These are phyloP conservation scores for Cygnus buccinator DNA, from an alignment of 2,113 vertebrate species.

Conservation along the genomic window DNA sequence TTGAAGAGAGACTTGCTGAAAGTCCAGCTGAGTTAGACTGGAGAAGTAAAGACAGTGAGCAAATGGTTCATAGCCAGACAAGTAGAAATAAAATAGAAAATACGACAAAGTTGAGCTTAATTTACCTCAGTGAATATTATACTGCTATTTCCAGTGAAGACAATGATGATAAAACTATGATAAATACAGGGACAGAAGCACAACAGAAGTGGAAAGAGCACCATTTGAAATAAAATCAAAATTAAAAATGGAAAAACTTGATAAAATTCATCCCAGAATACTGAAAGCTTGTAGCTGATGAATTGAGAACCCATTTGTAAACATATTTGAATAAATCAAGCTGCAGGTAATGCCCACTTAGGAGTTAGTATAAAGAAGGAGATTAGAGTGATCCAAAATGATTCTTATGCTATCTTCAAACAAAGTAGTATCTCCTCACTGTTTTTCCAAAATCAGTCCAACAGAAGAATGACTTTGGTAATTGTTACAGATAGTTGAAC, in stretches of 20 bases:
- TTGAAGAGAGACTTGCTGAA: neutral
- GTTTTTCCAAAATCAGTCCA: neutral
- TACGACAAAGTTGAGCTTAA: neutral
- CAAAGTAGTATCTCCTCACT: neutral
- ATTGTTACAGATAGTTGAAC: neutral
- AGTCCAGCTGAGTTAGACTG: neutral
- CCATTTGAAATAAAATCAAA: neutral
- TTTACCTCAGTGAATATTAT: neutral
- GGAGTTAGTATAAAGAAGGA: neutral
- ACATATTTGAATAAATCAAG: neutral
- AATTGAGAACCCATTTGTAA: neutral
- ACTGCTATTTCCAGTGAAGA: neutral
- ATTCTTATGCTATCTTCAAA: neutral
- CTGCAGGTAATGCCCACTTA: neutral
- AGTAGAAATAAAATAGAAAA: conserved; percentile 18
- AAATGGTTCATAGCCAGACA: neutral
- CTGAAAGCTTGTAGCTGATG: neutral
- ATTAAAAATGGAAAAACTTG: neutral
- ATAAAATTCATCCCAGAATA: neutral
- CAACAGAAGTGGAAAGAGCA: neutral
- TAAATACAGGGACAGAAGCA: neutral
- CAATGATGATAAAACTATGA: neutral
- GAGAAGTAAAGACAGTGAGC: neutral
- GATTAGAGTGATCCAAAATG: neutral
- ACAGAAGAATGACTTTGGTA: neutral